Percentiles rank a stretch among this genome's conserved stretches.
Evolutionary conservation across 2,888 invertebrate species (phyloP).

Genomic region (Himalopsyche japonica): DNA sequence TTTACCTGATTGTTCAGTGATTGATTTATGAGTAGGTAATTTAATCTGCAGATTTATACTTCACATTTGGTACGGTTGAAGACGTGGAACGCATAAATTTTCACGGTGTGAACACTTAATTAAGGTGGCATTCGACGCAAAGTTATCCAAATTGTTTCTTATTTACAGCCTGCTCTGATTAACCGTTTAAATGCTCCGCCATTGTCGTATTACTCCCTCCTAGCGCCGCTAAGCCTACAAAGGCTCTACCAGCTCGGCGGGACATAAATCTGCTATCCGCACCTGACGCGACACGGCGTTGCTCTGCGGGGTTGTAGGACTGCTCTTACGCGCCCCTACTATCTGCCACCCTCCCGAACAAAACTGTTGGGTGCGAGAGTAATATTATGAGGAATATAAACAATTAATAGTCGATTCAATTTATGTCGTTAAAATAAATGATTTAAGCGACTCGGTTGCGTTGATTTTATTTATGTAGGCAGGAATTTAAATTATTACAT

Average conservation of each 20-base stretch:
- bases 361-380: not conserved
- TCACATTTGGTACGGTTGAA: not conserved
- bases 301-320: not conserved
- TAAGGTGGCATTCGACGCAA: not conserved
- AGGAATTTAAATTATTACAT: no score
- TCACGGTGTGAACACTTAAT: not conserved
- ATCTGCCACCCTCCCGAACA: not conserved
- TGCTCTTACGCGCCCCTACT: not conserved
- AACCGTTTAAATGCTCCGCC: not conserved
- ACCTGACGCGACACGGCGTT: slow-evolving; percentile 29
- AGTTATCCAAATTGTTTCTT: not conserved
- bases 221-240: not conserved
- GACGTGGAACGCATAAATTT: not conserved
- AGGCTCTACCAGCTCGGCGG: slow-evolving; percentile 6
- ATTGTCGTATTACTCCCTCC: not conserved
- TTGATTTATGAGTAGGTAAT: not conserved
- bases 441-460: no score
- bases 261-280: slow-evolving; percentile 39
- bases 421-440: no score
- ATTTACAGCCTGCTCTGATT: not conserved
- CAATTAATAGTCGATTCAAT: no score
- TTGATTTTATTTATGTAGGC: no score
- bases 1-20: not conserved
- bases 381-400: not conserved
- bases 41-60: not conserved